phyloP scores from a whole-genome alignment of 2,113 vertebrate species.

The Siniperca knerii region DNA sequence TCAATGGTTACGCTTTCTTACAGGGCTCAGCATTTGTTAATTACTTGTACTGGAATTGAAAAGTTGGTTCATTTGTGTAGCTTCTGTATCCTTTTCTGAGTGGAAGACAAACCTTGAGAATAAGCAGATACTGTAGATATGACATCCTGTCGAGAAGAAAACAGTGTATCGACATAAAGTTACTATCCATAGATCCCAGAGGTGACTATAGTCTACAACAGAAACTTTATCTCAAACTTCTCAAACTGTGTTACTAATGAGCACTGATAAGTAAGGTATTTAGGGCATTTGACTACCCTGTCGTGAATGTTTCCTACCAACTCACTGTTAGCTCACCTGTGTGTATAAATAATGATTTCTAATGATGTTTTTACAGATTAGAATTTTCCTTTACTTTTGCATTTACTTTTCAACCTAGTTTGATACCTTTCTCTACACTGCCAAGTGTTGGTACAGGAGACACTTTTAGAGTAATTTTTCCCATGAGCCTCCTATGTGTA shows the following conservation, averaged over 20 bases:
- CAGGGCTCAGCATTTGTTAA: neutral
- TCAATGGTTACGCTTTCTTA: neutral
- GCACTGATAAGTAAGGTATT: constrained; percentile 61
- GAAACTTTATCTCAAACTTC: constrained; percentile 48
- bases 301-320: constrained; percentile 11
- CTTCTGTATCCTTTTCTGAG: neutral
- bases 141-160: constrained; percentile 1
- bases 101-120: constrained; percentile 2
- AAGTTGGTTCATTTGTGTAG: neutral
- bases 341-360: constrained; percentile 3
- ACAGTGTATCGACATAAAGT: constrained; percentile 17
- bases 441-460: neutral
- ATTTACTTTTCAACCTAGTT: neutral
- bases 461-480: neutral
- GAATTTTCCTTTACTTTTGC: neutral
- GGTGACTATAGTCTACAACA: constrained; percentile 21
- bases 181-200: constrained; percentile 17
- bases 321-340: constrained; percentile 48
- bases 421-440: neutral
- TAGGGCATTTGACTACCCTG: constrained; percentile 41
- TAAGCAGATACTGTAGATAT: neutral
- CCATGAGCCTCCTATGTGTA: neutral
- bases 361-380: neutral
- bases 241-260: constrained; percentile 42
- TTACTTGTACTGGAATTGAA: neutral